Base-by-base conservation (phyloP, 2,797 vertebrate genomes). In the Sebastes wilsoni region DNA sequence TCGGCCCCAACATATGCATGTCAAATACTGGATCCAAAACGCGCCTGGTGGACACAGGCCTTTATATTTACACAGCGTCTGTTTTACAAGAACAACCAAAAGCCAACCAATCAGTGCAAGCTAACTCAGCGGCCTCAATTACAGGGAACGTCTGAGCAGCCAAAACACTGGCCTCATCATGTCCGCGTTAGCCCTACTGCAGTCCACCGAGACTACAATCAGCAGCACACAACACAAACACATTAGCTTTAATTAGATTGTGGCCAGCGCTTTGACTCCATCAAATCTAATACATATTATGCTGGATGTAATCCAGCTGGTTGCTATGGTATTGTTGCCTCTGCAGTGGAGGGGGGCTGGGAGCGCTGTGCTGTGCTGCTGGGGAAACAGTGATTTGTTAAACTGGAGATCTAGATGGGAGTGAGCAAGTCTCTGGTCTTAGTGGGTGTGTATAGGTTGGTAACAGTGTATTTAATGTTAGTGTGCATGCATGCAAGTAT, bases 191-290 rank as follows among this genome's bases (percentile, higher is more conserved):
- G 82, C 82, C 85, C 74, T 46, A 20, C 81, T 68, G 34, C 75
- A 79, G 88, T 93, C 93, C 86, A 82, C 88, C 12, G 91, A 94
- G 92, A 93, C 90, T 82, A 88, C 90, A 94, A 95, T 95, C 93
- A 95, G 90, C 84, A 83, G 89, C 77, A 78, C 86, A 91, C 92
- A 92, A 94, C 93, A 94, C 92, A 95, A 95, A 96, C 94, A 95
- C 91, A 94, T 95, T 94, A 95, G 84, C 85, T 92, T 93, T 95
- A 95, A 96, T 95, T 94, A 94, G 92, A 96, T 91, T 88, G 89
- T 65, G 88, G 92, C 88, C 89, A 88, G 88, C 55, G 77, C 89
- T 94, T 92, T 92, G 92, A 91, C 89, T 94, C 86, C 79, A 92
- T 95, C 92, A 91, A 88, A 92, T 89, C 88, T 84, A 88, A 94